Evolutionary conservation across 2,113 vertebrate species (phyloP).

Genomic region (Pelobates fuscus): DNA sequence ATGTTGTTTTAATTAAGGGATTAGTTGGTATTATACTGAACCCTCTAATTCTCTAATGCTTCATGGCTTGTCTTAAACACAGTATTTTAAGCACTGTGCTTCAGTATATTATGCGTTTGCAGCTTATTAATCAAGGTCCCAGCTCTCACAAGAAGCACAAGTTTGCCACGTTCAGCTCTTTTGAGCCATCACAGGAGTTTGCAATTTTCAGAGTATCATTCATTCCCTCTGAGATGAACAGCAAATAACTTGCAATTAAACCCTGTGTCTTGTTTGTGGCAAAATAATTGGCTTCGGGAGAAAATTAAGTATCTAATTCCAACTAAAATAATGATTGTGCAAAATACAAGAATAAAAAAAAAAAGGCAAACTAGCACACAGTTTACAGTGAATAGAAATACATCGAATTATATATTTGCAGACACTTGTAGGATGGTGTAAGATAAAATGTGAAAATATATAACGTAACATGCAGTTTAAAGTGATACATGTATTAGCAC

Average conservation of each 20-base stretch:
- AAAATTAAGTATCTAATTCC: neutral
- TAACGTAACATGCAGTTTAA: too few species aligned
- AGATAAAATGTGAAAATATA: too few species aligned
- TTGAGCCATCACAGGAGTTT: neutral
- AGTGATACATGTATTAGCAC: too few species aligned
- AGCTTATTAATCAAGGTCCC: slow-evolving; percentile 20
- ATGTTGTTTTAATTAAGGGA: slow-evolving; percentile 38
- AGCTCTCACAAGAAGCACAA: neutral
- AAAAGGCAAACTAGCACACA: too few species aligned
- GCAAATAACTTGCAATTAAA: slow-evolving; percentile 2
- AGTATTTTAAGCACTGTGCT: slow-evolving; percentile 13
- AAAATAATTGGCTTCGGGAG: neutral
- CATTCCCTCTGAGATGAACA: slow-evolving; percentile 1
- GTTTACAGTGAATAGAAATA: too few species aligned
- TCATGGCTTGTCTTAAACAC: slow-evolving; percentile 8
- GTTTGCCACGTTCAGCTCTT: slow-evolving; percentile 6
- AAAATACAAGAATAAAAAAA: too few species aligned
- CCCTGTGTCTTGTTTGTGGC: neutral
- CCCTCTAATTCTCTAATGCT: slow-evolving; percentile 19
- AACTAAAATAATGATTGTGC: neutral
- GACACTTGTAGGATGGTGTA: too few species aligned
- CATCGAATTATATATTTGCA: too few species aligned
- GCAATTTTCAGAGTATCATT: slow-evolving; percentile 1
- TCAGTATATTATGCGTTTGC: slow-evolving; percentile 1
- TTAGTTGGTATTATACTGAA: slow-evolving; percentile 32